Evolutionary conservation across 2,113 vertebrate genomes (phyloP).

Genomic region (Nymphicus hollandicus): DNA sequence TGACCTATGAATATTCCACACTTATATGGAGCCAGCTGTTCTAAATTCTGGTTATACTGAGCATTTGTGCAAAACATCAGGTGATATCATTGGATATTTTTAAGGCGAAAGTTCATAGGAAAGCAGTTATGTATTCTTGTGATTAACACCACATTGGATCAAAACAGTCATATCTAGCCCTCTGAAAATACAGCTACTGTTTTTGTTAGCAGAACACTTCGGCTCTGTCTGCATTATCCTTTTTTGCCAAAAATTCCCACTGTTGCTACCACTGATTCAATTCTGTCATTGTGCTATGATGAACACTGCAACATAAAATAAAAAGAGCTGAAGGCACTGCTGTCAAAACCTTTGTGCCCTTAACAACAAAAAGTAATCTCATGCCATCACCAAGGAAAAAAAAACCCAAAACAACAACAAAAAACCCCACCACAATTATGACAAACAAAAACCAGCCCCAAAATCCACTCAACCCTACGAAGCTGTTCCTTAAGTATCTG

Average conservation of each 20-base stretch:
- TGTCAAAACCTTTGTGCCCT: slow-evolving; percentile 14
- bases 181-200: slow-evolving; percentile 60
- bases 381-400: neutral
- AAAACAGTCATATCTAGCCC: slow-evolving; percentile 65
- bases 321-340: neutral
- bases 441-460: neutral
- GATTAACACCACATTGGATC: slow-evolving; percentile 61
- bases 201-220: slow-evolving; percentile 54
- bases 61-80: slow-evolving; percentile 39
- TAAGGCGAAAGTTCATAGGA: slow-evolving; percentile 59
- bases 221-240: slow-evolving; percentile 49
- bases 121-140: slow-evolving; percentile 61
- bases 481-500: neutral
- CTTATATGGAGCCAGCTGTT: slow-evolving; percentile 57
- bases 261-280: slow-evolving; percentile 52
- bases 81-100: slow-evolving; percentile 60
- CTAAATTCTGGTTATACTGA: slow-evolving; percentile 31
- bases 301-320: neutral
- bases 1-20: slow-evolving; percentile 52
- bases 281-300: slow-evolving; percentile 39
- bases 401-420: neutral
- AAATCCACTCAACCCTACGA: neutral
- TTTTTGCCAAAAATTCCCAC: slow-evolving; percentile 56
- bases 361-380: neutral
- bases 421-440: neutral